Percentiles rank a stretch among this genome's conserved stretches.
phyloP scores from a whole-genome alignment of 2,888 invertebrate genomes.

The Crossocerus cetratus region DNA sequence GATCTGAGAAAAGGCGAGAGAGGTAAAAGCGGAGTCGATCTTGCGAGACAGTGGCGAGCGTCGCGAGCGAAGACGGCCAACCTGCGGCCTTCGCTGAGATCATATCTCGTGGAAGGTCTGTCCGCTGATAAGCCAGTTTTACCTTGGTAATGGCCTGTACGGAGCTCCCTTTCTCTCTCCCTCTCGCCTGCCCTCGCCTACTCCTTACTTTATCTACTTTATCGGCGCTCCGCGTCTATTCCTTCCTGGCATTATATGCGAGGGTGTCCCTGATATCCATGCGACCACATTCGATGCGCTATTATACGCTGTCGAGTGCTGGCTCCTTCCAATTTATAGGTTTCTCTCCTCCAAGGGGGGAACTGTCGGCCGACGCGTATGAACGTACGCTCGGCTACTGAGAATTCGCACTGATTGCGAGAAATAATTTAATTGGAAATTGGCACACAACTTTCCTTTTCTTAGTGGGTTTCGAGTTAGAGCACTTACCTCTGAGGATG shows the following conservation, averaged over 20 bases:
- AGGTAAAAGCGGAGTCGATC: conserved; percentile 26
- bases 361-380: no score
- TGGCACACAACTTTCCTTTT: no score
- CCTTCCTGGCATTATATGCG: conserved; percentile 43
- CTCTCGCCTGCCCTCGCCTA: no score
- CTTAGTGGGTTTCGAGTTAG: no score
- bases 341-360: no score
- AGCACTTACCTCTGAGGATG: no score
- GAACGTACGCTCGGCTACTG: no score
- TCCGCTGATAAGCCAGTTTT: conserved; percentile 50
- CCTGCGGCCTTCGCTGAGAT: conserved; percentile 44
- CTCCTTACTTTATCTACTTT: conserved; percentile 46
- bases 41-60: not conserved
- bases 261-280: conserved; percentile 34
- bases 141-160: conserved; percentile 39
- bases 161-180: conserved; percentile 37
- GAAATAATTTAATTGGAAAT: no score
- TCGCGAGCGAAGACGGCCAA: not conserved
- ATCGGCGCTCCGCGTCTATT: conserved; percentile 42
- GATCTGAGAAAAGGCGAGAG: conserved; percentile 6
- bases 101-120: conserved; percentile 47
- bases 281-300: conserved; percentile 35
- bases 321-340: no score
- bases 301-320: conserved; percentile 45
- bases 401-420: no score